phyloP scores from a whole-genome alignment of 2,888 invertebrate species.

The Sussaba pulchella region DNA sequence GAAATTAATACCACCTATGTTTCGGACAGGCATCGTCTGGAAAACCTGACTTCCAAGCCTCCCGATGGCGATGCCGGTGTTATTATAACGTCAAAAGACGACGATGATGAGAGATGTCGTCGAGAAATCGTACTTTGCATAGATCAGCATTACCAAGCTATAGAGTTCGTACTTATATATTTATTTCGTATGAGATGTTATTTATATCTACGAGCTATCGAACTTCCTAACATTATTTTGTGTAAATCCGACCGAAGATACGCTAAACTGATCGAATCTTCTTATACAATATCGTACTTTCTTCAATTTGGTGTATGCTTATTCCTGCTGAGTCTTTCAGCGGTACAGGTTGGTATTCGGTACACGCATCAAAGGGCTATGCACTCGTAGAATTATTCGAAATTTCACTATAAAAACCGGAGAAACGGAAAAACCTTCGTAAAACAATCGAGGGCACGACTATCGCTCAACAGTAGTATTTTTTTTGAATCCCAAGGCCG shows the following conservation, averaged over 20 bases:
- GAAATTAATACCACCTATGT: neutral
- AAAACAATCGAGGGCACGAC: too few relatives aligned
- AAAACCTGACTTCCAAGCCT: neutral
- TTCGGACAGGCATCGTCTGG: neutral
- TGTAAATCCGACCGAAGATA: neutral
- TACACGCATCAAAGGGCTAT: too few relatives aligned
- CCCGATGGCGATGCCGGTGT: neutral
- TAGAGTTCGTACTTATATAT: slow-evolving; percentile 4
- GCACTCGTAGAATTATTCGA: neutral
- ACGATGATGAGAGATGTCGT: neutral
- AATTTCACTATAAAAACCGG: neutral
- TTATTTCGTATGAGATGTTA: neutral
- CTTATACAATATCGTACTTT: neutral
- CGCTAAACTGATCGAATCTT: neutral
- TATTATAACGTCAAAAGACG: neutral
- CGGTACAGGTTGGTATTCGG: neutral
- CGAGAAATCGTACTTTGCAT: slow-evolving; percentile 14
- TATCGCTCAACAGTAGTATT: too few relatives aligned
- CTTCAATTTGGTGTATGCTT: neutral
- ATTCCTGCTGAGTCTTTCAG: neutral
- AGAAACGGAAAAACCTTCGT: neutral
- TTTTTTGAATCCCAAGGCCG: too few relatives aligned
- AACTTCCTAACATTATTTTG: neutral
- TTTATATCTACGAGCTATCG: neutral
- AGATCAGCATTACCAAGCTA: slow-evolving; percentile 8